Conservation (phyloP, 2,888 invertebrate genomes). For the Drosophila ezoana region DNA sequence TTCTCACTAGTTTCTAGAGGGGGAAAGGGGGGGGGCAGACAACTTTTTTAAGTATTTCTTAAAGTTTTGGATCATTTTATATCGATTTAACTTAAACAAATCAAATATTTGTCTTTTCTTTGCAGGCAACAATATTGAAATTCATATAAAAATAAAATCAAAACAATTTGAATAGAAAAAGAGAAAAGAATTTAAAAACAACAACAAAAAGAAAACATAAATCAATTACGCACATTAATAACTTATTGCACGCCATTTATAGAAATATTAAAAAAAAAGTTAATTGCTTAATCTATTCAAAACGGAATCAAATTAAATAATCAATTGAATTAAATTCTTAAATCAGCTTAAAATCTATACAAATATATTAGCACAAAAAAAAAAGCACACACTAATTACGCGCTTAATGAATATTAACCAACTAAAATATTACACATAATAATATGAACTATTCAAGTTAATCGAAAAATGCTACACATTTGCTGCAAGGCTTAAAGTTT, state of each 20-base stretch:
- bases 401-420: background rate
- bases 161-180: background rate
- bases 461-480: constrained; percentile 4
- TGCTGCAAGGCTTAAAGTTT: constrained; percentile 1
- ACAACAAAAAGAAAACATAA: background rate
- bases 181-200: background rate
- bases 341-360: background rate
- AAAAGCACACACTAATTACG: background rate
- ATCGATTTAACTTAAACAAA: background rate
- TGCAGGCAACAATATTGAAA: constrained; percentile 37
- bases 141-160: constrained; percentile 5
- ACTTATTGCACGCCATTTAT: background rate
- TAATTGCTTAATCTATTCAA: background rate
- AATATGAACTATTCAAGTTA: background rate
- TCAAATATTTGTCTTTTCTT: constrained; percentile 26
- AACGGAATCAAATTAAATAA: background rate
- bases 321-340: background rate
- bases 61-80: too few species aligned
- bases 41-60: too few species aligned
- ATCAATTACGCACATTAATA: background rate
- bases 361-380: background rate
- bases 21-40: background rate
- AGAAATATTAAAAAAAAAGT: background rate
- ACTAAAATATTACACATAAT: background rate
- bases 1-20: background rate